A percentile compares a stretch with the other conserved stretches of the same genome.
Evolutionary conservation across 2,113 vertebrate genomes (phyloP).

Genomic region (Pelecanoides urinatrix): DNA sequence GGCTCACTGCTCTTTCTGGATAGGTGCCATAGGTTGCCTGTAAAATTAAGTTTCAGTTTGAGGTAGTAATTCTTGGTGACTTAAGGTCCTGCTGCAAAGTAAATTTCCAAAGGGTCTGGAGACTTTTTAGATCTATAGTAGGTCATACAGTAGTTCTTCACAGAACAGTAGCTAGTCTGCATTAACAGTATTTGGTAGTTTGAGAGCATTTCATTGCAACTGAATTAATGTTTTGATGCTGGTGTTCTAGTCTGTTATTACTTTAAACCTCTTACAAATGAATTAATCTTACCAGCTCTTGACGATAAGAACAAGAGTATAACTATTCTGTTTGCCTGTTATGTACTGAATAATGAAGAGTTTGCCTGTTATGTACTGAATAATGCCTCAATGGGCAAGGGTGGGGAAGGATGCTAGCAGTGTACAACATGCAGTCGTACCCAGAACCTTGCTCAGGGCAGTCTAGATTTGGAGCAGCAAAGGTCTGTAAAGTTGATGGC

Average conservation of each 20-base stretch:
- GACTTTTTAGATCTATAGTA: not conserved
- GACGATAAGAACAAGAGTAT: not conserved
- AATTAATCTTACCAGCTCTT: not conserved
- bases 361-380: not conserved
- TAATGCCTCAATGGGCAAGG: not conserved
- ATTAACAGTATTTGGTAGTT: not conserved
- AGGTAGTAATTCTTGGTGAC: not conserved
- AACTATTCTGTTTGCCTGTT: not conserved
- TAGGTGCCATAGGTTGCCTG: not conserved
- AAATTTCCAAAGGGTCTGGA: not conserved
- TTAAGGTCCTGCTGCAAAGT: not conserved
- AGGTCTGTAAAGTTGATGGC: not conserved
- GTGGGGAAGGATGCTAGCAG: not conserved
- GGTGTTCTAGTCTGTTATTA: not conserved
- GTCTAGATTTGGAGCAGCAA: not conserved
- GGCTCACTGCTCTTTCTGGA: not conserved
- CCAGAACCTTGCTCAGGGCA: not conserved
- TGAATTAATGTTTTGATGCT: not conserved
- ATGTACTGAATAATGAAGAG: not conserved
- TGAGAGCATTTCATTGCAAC: not conserved
- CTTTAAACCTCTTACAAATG: not conserved
- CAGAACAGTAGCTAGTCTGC: not conserved
- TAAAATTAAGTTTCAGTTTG: not conserved
- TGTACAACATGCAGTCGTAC: fast-evolving
- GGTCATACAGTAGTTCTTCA: not conserved